These are phyloP conservation scores for Enteromius fasciolatus DNA, from an alignment of 2,797 vertebrate genomes.

Conservation along the genomic window DNA sequence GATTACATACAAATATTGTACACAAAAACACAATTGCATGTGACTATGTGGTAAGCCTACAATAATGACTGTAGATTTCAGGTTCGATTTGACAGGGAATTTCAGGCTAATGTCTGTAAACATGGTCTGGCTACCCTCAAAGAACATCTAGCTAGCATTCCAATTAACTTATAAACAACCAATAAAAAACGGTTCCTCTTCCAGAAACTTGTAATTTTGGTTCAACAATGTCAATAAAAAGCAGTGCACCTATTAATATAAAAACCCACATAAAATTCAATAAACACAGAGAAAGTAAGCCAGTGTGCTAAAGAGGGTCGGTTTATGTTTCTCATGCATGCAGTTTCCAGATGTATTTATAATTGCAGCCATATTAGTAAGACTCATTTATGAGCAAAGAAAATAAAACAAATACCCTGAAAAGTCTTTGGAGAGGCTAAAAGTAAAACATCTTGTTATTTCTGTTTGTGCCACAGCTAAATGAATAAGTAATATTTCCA, in stretches of 20 bases:
- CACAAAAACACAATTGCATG: not conserved
- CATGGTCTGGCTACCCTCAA: not conserved
- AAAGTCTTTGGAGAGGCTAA: constrained; percentile 2
- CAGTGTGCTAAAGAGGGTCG: not conserved
- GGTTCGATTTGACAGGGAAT: not conserved
- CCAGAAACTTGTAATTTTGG: not conserved
- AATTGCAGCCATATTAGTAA: not conserved
- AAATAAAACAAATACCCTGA: constrained; percentile 7
- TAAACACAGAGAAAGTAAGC: not conserved
- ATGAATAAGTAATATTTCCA: constrained; percentile 56
- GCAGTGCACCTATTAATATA: not conserved
- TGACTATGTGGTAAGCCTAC: not conserved
- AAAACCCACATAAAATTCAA: not conserved
- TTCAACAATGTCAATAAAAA: not conserved
- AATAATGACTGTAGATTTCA: not conserved
- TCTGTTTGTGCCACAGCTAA: constrained; percentile 29
- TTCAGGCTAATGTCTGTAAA: constrained; percentile 9
- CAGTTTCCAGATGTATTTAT: not conserved
- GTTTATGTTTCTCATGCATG: not conserved
- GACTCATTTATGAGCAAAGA: not conserved
- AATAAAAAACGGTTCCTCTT: not conserved
- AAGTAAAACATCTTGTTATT: constrained; percentile 16
- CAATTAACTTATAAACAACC: not conserved
- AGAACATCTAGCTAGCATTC: not conserved
- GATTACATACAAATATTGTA: not conserved